Evolutionary conservation across 2,888 invertebrate genomes (phyloP), one percentile per base, ranked within the genome.

Genomic region (Eustalomyia histrio): DNA sequence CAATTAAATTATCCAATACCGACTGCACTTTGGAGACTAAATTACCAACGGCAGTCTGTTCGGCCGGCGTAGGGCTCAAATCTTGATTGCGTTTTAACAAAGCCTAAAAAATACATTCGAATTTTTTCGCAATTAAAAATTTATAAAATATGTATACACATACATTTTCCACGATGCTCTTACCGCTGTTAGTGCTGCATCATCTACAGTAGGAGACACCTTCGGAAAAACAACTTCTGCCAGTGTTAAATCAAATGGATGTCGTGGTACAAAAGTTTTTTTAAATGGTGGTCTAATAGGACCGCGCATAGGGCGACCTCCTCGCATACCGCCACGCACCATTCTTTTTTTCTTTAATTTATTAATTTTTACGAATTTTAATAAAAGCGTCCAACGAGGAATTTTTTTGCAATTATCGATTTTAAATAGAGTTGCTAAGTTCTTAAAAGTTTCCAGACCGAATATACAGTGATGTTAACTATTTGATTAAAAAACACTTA

Each of bases 1-100:
- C 96, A 12, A 99, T 97, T 18, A 99, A 91, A 89, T 97, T 98
- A 89, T 99, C 99, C 71, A 99, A 92, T 29, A 98, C 97, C 0
- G 95, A 94, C 89, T 98, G 97, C n/a, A 99, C 94, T 91, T 98
- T 98, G 0, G 97, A 97, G 39, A 99, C 97, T 17, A 99, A 93
- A 90, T 97, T 97, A 35, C 97, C 93, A 68, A 99, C 96, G 0
- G 97, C 95, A 0, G 97, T 95, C 91, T 98, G 97, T 87, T 99
- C 99, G 1, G 94, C 93, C 0, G 97, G 94, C 0, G 97, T 94
- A 0, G 99, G 99, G 61, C 97, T 97, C 78, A 99, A 92, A 89
- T 99, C 98, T 29, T 95, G 93, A 88, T 98, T 98, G 47, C 98
- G 93, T 89, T 99, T 98, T 57, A 99, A 91, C 0, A 99, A 92